Evolutionary conservation across 30 jellyfish, hydroid and myxozoan genomes (phyloP), one percentile per base, ranked within the genome.

Genomic region (Turritopsis rubra): DNA sequence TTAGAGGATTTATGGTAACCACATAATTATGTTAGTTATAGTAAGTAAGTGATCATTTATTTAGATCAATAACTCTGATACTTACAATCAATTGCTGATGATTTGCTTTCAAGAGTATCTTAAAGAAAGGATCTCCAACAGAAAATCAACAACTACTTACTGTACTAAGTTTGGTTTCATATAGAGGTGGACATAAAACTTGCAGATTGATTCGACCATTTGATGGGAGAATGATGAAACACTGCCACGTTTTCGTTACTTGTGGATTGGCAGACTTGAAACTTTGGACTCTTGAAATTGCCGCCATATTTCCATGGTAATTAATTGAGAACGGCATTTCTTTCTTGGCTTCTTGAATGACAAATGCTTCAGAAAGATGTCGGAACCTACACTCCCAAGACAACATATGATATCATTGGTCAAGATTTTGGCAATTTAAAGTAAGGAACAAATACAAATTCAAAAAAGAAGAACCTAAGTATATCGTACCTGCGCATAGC

Each of bases 341-440:
- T 52, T 28, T 52, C 72, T 29, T 77, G 66, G 85, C 25, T 24
- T 77, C 85, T 77, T 77, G 73, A 30, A 29, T 25, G 22, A 77
- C 73, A 60, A 77, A 77, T 29, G 5, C 0, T 66, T 77, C 72
- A 18, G 53, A 66, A 16, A 77, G 72, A 29, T 77, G 72, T 28
- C 71, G 72, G 71, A 77, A 77, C 29, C 85, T 77, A 52, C 26
- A 29, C n/a, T n/a, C n/a, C n/a, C n/a, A n/a, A n/a, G n/a, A n/a
- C n/a, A n/a, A 41, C 5, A 41, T 13, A 41, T 3, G 60, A 41
- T 41, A 41, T 41, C 5, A 13, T 41, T 41, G 60, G n/a, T n/a
- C n/a, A n/a, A n/a, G n/a, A n/a, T n/a, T n/a, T n/a, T n/a, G n/a
- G n/a, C n/a, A n/a, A n/a, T n/a, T n/a, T n/a, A n/a, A n/a, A n/a